Evolutionary conservation across 1,140 invertebrate genomes (phyloP), one percentile per base, ranked within the genome.

Genomic region (Diabrotica virgifera): DNA sequence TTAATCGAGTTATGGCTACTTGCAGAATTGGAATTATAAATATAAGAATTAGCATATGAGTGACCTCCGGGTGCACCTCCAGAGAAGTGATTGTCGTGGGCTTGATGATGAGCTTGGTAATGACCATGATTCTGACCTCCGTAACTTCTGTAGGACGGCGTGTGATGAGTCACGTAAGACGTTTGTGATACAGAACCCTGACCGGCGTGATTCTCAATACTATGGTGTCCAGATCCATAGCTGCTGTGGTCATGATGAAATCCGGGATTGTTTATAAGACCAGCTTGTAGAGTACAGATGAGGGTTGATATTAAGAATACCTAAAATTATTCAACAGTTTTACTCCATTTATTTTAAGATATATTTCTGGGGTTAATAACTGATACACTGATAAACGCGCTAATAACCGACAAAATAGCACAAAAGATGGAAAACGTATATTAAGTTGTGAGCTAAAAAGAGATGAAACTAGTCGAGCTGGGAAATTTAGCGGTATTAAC

Each of bases 91-190:
- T 4, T 24, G 4, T 24, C 24, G 24, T 24, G 24, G 24, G 24
- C 24, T 24, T 24, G 24, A 24, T 24, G 24, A 24, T 24, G 24
- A 24, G 24, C 24, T 24, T 24, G 24, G 24, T 24, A 24, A 24
- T 24, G 35, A 35, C 24, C 24, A 11, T 55, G n/a, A 55, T 55
- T 55, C 10, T 55, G 24, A 3, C 40, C 40, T 10, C 40, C 40
- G 5, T 46, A 46, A 6, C 24, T 55, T 9, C 13, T 55, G 11
- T 24, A 35, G 24, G 53, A 13, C 10, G 53, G 53, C 6, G 53
- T 10, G 10, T 55, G 53, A 24, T 55, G n/a, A 14, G 53, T 55
- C 5, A 36, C 35, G 53, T 55, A 55, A 6, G 53, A 55, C 24
- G 53, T 55, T 13, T n/a, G 24, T 24, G 53, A 55, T 14, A 55